A percentile compares a stretch with the other conserved stretches of the same genome.
Evolutionary conservation across 2,888 invertebrate species (phyloP).

Genomic region (Orchestes rusci): DNA sequence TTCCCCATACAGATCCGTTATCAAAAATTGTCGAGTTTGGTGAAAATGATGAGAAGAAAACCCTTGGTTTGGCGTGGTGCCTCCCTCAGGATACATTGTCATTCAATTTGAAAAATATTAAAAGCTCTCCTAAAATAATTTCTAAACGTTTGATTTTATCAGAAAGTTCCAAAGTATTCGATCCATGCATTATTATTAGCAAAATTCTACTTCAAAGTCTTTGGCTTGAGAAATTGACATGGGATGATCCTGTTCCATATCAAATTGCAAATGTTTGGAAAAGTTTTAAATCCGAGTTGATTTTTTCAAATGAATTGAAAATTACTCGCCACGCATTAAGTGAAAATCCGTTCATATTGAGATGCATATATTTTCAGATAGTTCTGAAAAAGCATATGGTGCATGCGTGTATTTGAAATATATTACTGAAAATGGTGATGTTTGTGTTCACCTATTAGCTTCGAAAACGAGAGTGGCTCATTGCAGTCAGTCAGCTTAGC

Average conservation of each 20-base stretch:
- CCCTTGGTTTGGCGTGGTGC: slow-evolving; percentile 7
- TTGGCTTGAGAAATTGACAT: slow-evolving; percentile 19
- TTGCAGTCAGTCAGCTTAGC: neutral
- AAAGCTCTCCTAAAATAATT: slow-evolving; percentile 3
- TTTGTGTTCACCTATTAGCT: neutral
- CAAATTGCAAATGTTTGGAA: slow-evolving; percentile 4
- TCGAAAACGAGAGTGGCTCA: neutral
- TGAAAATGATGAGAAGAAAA: slow-evolving; percentile 8
- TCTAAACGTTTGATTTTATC: slow-evolving; percentile 19
- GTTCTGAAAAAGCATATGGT: neutral
- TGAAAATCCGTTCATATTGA: neutral
- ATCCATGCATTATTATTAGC: slow-evolving; percentile 19
- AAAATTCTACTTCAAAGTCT: slow-evolving; percentile 24
- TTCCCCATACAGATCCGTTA: slow-evolving; percentile 2
- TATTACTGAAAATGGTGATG: neutral
- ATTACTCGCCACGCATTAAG: slow-evolving; percentile 9
- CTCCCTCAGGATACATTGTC: slow-evolving; percentile 2
- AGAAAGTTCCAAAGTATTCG: slow-evolving; percentile 22
- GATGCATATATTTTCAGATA: neutral
- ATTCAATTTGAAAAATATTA: slow-evolving; percentile 5
- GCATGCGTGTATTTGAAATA: neutral
- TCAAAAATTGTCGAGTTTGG: slow-evolving; percentile 7
- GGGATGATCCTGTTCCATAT: slow-evolving; percentile 17
- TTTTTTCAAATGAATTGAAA: slow-evolving; percentile 4
- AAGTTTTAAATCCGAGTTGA: neutral